Conservation (phyloP, 2,797 vertebrate species). For the Coilia nasus region DNA sequence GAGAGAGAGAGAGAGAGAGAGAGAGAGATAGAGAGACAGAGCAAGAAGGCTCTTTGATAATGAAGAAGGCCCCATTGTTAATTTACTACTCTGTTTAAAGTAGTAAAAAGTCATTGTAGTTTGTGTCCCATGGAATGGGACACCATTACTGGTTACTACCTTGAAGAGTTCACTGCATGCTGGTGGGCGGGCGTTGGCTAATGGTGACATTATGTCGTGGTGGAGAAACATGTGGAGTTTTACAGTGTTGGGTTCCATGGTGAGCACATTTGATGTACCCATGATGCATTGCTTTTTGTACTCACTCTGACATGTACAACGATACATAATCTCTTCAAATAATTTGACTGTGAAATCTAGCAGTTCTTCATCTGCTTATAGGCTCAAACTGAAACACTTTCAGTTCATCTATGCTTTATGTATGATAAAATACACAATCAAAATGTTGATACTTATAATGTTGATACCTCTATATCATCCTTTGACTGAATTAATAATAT, state of each 20-base stretch:
- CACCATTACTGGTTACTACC: not conserved
- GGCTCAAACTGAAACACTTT: not conserved
- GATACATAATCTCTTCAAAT: not conserved
- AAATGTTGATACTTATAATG: not conserved
- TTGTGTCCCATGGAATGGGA: not conserved
- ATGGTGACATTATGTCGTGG: not conserved
- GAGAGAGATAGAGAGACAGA: not conserved
- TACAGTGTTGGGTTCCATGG: not conserved
- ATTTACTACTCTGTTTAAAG: not conserved
- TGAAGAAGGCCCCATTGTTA: not conserved
- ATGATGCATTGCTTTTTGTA: not conserved
- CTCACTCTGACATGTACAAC: not conserved
- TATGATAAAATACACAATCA: not conserved
- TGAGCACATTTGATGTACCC: not conserved
- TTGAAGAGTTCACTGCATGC: not conserved
- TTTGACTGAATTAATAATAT: not conserved
- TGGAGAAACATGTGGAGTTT: not conserved
- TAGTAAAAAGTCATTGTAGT: not conserved
- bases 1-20: not conserved
- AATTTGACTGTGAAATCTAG: not conserved
- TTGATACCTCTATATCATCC: not conserved
- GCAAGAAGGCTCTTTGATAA: too few species aligned
- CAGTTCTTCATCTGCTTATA: not conserved
- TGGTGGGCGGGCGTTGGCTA: not conserved
- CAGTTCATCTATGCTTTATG: not conserved